phyloP scores from a whole-genome alignment of 2,888 invertebrate genomes.

The Rhingia rostrata region DNA sequence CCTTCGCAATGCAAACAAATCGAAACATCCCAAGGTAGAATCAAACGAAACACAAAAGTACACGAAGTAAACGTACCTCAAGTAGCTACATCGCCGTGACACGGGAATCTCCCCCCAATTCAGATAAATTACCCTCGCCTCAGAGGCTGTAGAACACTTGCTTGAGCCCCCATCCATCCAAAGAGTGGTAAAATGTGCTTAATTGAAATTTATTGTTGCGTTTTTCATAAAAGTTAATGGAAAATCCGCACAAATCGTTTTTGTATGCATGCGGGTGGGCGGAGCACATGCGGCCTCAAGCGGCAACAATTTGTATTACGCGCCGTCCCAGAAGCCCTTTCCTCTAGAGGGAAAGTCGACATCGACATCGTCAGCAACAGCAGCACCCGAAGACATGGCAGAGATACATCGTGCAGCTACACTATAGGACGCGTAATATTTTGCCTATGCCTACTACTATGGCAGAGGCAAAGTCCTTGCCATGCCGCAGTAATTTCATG shows the following conservation, averaged over 20 bases:
- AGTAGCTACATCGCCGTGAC: conserved; percentile 47
- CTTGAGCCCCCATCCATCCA: background rate
- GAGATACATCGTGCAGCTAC: conserved; percentile 44
- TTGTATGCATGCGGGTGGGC: conserved; percentile 16
- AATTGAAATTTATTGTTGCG: conserved; percentile 73
- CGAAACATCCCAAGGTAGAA: conserved; percentile 49
- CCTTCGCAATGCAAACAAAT: conserved; percentile 58
- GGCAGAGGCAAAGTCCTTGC: conserved; percentile 6
- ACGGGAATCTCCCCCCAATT: conserved; percentile 54
- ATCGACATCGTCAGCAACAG: background rate
- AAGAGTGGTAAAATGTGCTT: conserved; percentile 62
- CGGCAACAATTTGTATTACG: conserved; percentile 61
- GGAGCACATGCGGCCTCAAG: conserved; percentile 36
- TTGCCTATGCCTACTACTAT: background rate
- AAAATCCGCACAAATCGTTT: conserved; percentile 68
- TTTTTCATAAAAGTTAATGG: conserved; percentile 71
- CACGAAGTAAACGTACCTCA: conserved; percentile 53
- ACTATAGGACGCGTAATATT: conserved; percentile 26
- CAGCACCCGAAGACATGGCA: background rate
- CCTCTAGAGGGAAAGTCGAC: background rate
- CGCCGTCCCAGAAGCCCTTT: background rate
- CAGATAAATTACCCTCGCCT: conserved; percentile 57
- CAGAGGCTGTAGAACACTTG: conserved; percentile 42
- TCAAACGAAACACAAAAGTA: conserved; percentile 46
- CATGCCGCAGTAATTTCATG: background rate